These are phyloP conservation scores for Hesperophylax magnus DNA, from an alignment of 1,140 invertebrate species.

Conservation along the genomic window DNA sequence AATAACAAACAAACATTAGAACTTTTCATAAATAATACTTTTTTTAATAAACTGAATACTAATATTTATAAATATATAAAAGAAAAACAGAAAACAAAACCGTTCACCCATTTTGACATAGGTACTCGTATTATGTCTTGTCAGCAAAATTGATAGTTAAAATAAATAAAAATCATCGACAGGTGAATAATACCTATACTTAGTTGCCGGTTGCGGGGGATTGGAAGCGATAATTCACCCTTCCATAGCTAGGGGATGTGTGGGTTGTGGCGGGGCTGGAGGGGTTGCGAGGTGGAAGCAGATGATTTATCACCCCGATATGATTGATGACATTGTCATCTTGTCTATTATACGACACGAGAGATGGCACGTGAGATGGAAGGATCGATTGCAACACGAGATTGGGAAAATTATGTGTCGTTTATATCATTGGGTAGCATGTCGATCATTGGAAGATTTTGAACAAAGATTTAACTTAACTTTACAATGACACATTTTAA, in stretches of 20 bases:
- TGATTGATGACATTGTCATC: conserved; percentile 54
- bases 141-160: too few relatives aligned
- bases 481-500: too few relatives aligned
- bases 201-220: too few relatives aligned
- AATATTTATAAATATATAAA: too few relatives aligned
- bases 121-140: too few relatives aligned
- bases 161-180: too few relatives aligned
- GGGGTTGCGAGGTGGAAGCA: conserved; percentile 34
- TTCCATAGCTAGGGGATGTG: background rate
- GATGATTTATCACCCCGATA: conserved; percentile 54
- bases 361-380: conserved; percentile 19
- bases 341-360: conserved; percentile 52
- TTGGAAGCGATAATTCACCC: background rate
- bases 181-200: too few relatives aligned
- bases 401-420: conserved; percentile 2
- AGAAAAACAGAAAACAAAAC: too few relatives aligned
- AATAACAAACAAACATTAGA: too few relatives aligned
- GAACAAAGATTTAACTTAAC: background rate
- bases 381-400: conserved; percentile 34
- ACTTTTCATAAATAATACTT: too few relatives aligned
- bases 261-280: background rate
- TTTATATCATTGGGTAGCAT: background rate
- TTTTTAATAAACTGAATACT: too few relatives aligned
- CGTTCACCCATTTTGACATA: too few relatives aligned
- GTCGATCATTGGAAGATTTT: conserved; percentile 4